Evolutionary conservation across 2,113 vertebrate genomes (phyloP), one percentile per base, ranked within the genome.

Genomic region (Hippocampus guttulatus): DNA sequence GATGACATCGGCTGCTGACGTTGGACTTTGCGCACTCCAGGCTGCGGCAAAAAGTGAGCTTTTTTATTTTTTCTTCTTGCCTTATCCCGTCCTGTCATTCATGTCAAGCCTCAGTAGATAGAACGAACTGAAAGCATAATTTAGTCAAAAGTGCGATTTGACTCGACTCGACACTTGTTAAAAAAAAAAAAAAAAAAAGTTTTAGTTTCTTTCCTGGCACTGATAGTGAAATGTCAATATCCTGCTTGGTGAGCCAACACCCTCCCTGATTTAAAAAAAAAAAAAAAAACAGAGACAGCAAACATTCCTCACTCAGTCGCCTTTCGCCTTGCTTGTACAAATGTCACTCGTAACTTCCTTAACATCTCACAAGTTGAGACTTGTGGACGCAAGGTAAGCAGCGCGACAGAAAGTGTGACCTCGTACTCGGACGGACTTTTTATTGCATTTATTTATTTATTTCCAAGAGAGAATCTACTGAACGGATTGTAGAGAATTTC

Each of bases 261-360:
- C 76, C 83, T 38, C 1, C 27, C 27, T 18, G 27, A 52, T 52
- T 75, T 49, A 54, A 73, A 73, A 70, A 77, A 6, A 49, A 49
- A 18, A 49, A 47, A 38, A 51, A 11, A 57, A 85, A 69, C 72
- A 38, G 52, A 11, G 62, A 85, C 69, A 74, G 75, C 52, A 75
- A 79, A 84, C 77, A 87, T 83, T 85, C 76, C 43, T 75, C 12
- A 3, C 14, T 16, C 1, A 8, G 64, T 79, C 27, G 75, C 66
- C 78, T 84, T 64, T 76, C 62, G 64, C 76, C 47, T n/a, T 62
- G 9, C 1, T n/a, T 14, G 11, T 15, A 18, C 40, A 43, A 64
- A 64, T 43, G 21, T 64, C 58, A 61, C 15, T 33, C 55, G 25
- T 41, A 40, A 18, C 61, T 40, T 5, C 21, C 38, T 14, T 45